These are phyloP conservation scores for Poicephalus gulielmi DNA, from an alignment of 2,113 vertebrate species.

Conservation along the genomic window DNA sequence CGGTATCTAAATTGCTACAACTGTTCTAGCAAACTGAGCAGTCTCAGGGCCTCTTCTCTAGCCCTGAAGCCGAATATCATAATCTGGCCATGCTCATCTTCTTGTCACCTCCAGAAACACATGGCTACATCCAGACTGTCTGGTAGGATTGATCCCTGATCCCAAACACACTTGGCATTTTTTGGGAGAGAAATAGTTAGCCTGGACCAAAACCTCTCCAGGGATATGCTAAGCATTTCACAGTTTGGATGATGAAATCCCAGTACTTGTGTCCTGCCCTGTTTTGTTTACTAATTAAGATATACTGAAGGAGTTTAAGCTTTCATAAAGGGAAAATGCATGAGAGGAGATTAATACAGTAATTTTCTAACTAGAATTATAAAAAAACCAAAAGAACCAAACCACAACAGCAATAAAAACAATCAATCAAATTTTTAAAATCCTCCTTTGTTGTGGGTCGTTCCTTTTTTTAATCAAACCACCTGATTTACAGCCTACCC, in stretches of 20 bases:
- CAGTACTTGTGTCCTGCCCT: neutral
- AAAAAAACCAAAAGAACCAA: accelerated
- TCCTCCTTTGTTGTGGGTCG: neutral
- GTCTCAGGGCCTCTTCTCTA: neutral
- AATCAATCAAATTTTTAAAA: neutral
- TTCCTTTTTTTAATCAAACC: neutral
- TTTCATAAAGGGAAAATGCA: neutral
- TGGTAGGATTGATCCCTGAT: neutral
- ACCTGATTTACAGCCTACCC: neutral
- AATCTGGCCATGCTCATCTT: neutral
- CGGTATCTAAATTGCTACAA: neutral
- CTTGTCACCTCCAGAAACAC: neutral
- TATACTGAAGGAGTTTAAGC: no score
- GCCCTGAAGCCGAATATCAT: neutral
- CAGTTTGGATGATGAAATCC: neutral
- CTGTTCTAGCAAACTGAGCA: neutral
- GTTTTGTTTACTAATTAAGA: neutral
- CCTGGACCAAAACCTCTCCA: neutral
- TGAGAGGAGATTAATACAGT: neutral
- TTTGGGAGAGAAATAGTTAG: neutral
- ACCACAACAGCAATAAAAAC: neutral
- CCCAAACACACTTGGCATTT: neutral
- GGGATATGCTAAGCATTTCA: neutral
- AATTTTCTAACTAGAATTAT: neutral
- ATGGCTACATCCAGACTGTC: neutral